phyloP scores from a whole-genome alignment of 2,113 vertebrate genomes.

The Channa argus region DNA sequence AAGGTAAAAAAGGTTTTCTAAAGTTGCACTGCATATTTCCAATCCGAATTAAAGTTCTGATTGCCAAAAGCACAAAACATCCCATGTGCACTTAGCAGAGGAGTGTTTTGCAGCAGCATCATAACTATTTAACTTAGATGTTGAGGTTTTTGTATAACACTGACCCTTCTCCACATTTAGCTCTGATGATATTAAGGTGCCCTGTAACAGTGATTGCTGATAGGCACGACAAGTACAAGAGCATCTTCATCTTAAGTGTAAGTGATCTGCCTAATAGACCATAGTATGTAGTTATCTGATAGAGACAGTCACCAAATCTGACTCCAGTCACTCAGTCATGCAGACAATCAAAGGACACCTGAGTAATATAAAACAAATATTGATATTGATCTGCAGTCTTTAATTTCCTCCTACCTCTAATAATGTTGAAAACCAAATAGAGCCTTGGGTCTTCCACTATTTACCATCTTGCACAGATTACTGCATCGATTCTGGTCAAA shows the following conservation, averaged over 20 bases:
- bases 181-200: conserved; percentile 54
- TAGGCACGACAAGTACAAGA: conserved; percentile 55
- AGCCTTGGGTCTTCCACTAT: conserved; percentile 53
- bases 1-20: conserved; percentile 67
- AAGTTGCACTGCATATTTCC: conserved; percentile 34
- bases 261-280: conserved; percentile 71
- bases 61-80: conserved; percentile 16
- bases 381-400: conserved; percentile 75
- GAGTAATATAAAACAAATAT: conserved; percentile 80
- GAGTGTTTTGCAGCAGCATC: background rate
- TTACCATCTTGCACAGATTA: conserved; percentile 68
- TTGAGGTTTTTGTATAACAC: conserved; percentile 8
- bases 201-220: conserved; percentile 64
- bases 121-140: conserved; percentile 43
- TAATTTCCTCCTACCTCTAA: conserved; percentile 74
- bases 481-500: conserved; percentile 58
- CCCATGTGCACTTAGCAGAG: background rate
- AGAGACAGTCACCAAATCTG: conserved; percentile 67
- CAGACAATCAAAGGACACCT: conserved; percentile 73
- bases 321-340: conserved; percentile 60
- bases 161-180: conserved; percentile 33
- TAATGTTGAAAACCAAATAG: conserved; percentile 67
- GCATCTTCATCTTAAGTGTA: conserved; percentile 68
- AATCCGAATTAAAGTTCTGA: conserved; percentile 4
- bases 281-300: conserved; percentile 63